Percentiles rank a stretch among this genome's conserved stretches.
Conservation (phyloP, 2,888 invertebrate species). For the Slavum lentiscoides region DNA sequence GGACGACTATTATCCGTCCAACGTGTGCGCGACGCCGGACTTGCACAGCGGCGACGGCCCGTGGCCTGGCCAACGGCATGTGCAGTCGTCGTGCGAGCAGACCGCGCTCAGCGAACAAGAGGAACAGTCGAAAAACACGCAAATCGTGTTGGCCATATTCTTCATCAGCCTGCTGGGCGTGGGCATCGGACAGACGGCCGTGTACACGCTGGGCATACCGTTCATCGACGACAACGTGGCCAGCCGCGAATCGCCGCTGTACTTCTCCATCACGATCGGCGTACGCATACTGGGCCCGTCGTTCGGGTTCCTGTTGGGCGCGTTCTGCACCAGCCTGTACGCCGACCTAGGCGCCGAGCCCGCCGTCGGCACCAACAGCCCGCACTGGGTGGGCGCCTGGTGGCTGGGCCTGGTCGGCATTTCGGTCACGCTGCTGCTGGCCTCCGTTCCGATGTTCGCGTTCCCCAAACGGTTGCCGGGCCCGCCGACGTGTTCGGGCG, state of each 20-base stretch:
- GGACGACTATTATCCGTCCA: slow-evolving; percentile 14
- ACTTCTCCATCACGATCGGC: slow-evolving; percentile 91
- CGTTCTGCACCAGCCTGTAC: slow-evolving; percentile 84
- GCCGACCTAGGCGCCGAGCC: slow-evolving; percentile 81
- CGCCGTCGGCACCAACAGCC: slow-evolving; percentile 67
- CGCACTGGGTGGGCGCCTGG: slow-evolving; percentile 95
- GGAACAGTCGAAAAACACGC: slow-evolving; percentile 75
- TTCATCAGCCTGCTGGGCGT: slow-evolving; percentile 85
- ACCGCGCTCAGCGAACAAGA: slow-evolving; percentile 69
- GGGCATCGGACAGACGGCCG: slow-evolving; percentile 90
- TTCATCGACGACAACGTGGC: slow-evolving; percentile 94
- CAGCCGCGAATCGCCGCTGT: slow-evolving; percentile 86
- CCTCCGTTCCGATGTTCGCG: slow-evolving; percentile 86
- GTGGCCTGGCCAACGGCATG: not conserved
- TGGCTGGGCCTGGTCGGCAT: slow-evolving; percentile 91
- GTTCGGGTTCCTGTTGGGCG: slow-evolving; percentile 85
- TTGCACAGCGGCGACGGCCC: slow-evolving; percentile 8
- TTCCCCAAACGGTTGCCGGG: slow-evolving; percentile 72
- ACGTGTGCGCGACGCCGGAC: slow-evolving; percentile 5
- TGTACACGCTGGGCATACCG: slow-evolving; percentile 88
- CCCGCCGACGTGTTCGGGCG: slow-evolving; percentile 54
- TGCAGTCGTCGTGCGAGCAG: slow-evolving; percentile 64
- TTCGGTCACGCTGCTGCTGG: slow-evolving; percentile 78
- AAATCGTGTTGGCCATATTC: slow-evolving; percentile 83
- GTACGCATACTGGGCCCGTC: slow-evolving; percentile 89